phyloP scores from a whole-genome alignment of 1,140 invertebrate genomes.

The Magallana ariakensis region DNA sequence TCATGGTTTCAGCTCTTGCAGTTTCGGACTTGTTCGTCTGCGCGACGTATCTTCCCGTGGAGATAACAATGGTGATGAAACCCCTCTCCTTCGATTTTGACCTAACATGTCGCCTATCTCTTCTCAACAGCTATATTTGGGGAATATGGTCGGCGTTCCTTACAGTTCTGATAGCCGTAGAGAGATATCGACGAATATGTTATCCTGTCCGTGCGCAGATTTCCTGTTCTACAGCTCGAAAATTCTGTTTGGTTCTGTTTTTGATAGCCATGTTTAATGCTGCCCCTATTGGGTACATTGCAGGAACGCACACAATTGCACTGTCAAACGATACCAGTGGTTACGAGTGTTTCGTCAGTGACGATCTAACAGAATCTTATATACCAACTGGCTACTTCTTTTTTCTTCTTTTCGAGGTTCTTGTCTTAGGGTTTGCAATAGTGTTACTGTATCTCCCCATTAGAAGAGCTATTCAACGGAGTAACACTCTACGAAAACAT shows the following conservation, averaged over 20 bases:
- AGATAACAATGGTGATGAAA: slow-evolving; percentile 14
- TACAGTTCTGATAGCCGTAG: not conserved
- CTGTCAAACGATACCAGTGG: not conserved
- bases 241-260: not conserved
- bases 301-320: slow-evolving; percentile 8
- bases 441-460: not conserved
- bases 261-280: not conserved
- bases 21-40: not conserved
- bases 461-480: not conserved
- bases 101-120: not conserved
- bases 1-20: not conserved
- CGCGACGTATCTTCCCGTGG: slow-evolving; percentile 11
- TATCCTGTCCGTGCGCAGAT: not conserved
- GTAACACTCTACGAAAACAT: not conserved
- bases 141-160: slow-evolving; percentile 12
- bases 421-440: not conserved
- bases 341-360: slow-evolving; percentile 8
- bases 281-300: not conserved
- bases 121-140: not conserved
- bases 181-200: slow-evolving; percentile 4
- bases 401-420: not conserved
- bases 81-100: slow-evolving; percentile 8
- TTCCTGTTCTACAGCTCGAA: not conserved
- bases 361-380: not conserved
- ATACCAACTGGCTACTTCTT: not conserved